phyloP scores from a whole-genome alignment of 2,888 invertebrate genomes.

The Xanthorhoe designata region DNA sequence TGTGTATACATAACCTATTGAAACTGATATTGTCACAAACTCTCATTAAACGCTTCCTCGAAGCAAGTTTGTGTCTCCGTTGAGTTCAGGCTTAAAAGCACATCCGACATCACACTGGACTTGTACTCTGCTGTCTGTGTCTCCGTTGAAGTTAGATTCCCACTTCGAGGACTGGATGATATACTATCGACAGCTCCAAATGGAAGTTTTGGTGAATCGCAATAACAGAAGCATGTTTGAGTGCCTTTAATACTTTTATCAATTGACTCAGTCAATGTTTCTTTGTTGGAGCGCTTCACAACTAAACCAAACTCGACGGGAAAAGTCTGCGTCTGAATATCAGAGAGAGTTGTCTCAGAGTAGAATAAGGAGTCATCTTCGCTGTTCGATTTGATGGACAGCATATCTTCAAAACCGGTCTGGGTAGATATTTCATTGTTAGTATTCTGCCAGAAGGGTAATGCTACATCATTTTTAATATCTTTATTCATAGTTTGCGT shows the following conservation, averaged over 20 bases:
- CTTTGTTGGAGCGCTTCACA: constrained; percentile 63
- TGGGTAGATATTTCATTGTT: constrained; percentile 77
- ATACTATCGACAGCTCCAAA: constrained; percentile 63
- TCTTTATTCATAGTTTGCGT: constrained; percentile 65
- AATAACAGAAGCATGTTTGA: constrained; percentile 71
- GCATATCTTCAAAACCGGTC: constrained; percentile 69
- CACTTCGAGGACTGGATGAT: constrained; percentile 58
- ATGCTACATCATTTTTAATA: constrained; percentile 66
- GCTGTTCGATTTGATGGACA: constrained; percentile 70
- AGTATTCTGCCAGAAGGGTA: constrained; percentile 60
- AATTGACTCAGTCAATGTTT: constrained; percentile 65
- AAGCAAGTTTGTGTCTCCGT: constrained; percentile 73
- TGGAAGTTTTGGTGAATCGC: constrained; percentile 61
- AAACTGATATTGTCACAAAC: constrained; percentile 30
- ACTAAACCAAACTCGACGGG: constrained; percentile 67
- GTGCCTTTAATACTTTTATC: constrained; percentile 76
- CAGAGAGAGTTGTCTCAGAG: constrained; percentile 68
- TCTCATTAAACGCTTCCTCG: constrained; percentile 49
- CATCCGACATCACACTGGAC: constrained; percentile 55
- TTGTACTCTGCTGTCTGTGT: constrained; percentile 66
- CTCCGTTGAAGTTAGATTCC: constrained; percentile 66
- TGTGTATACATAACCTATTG: constrained; percentile 24
- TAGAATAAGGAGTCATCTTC: constrained; percentile 72
- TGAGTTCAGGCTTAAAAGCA: constrained; percentile 62
- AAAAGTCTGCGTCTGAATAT: constrained; percentile 78